Conservation (phyloP, 2,113 vertebrate species). For the Limanda limanda region DNA sequence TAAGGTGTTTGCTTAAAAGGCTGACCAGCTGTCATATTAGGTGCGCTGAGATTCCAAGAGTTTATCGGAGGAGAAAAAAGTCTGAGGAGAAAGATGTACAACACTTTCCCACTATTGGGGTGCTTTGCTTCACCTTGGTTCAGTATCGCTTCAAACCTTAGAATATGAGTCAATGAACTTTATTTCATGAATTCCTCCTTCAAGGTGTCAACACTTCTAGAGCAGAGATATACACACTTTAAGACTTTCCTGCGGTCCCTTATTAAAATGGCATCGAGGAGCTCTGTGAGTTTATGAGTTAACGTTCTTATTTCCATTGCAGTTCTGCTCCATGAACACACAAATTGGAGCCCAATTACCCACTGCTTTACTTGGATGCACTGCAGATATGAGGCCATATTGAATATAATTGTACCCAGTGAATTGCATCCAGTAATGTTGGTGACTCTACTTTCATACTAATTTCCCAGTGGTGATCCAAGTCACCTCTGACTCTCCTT, state of each 20-base stretch:
- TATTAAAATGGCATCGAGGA: conserved; percentile 62
- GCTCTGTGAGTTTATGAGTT: conserved; percentile 63
- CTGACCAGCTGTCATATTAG: conserved; percentile 61
- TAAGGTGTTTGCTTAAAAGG: conserved; percentile 42
- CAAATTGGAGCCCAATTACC: conserved; percentile 81
- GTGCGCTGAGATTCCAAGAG: conserved; percentile 49
- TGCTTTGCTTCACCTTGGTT: background rate
- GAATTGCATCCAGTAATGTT: conserved; percentile 72
- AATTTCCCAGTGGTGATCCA: conserved; percentile 66
- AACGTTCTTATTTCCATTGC: conserved; percentile 71
- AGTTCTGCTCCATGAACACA: conserved; percentile 77
- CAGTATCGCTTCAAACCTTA: background rate
- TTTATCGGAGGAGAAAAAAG: conserved; percentile 32
- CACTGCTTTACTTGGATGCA: conserved; percentile 75
- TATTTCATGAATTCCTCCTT: background rate
- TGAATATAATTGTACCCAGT: conserved; percentile 75
- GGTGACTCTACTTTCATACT: conserved; percentile 63
- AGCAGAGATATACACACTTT: background rate
- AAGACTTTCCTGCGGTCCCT: conserved; percentile 37
- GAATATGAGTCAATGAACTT: background rate
- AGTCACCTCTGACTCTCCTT: conserved; percentile 65
- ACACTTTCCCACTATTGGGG: background rate
- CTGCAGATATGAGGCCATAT: conserved; percentile 74
- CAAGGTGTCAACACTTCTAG: background rate
- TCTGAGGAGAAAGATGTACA: background rate